Conservation (phyloP, 2,797 vertebrate genomes). For the Poeciliopsis paucimaculata region DNA sequence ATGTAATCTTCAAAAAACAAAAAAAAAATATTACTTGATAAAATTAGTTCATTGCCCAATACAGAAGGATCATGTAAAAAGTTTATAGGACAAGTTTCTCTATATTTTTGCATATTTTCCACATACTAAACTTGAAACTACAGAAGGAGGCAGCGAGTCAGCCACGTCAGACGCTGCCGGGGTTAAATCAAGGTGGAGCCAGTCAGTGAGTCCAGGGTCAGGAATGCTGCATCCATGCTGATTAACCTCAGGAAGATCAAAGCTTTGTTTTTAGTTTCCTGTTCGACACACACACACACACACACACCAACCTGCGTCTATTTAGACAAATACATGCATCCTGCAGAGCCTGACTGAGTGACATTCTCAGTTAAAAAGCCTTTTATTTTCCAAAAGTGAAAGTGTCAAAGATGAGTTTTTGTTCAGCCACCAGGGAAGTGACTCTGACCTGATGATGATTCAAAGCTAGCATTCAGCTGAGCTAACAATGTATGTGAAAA, state of each 20-base stretch:
- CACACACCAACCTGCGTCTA: background rate
- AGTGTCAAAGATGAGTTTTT: constrained; percentile 54
- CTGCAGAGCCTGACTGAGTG: constrained; percentile 27
- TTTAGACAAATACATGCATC: background rate
- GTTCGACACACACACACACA: constrained; percentile 33
- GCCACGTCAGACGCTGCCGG: background rate
- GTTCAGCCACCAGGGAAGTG: constrained; percentile 29
- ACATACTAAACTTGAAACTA: background rate
- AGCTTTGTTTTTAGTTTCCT: constrained; percentile 52
- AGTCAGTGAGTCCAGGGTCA: background rate
- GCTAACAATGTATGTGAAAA: constrained; percentile 10
- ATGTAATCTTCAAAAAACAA: too few species aligned
- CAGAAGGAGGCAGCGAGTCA: background rate
- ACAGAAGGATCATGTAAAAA: background rate
- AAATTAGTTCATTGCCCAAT: too few species aligned
- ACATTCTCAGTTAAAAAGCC: constrained; percentile 52
- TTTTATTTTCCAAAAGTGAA: constrained; percentile 47
- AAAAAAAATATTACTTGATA: too few species aligned
- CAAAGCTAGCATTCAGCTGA: constrained; percentile 11
- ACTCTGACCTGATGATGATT: constrained; percentile 21
- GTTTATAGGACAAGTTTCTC: background rate
- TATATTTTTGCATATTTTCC: background rate
- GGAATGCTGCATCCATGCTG: constrained; percentile 1
- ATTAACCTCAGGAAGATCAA: constrained; percentile 49
- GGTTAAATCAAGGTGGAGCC: constrained; percentile 17